phyloP scores from a whole-genome alignment of 2,888 invertebrate genomes.

The Tiliacea aurago region DNA sequence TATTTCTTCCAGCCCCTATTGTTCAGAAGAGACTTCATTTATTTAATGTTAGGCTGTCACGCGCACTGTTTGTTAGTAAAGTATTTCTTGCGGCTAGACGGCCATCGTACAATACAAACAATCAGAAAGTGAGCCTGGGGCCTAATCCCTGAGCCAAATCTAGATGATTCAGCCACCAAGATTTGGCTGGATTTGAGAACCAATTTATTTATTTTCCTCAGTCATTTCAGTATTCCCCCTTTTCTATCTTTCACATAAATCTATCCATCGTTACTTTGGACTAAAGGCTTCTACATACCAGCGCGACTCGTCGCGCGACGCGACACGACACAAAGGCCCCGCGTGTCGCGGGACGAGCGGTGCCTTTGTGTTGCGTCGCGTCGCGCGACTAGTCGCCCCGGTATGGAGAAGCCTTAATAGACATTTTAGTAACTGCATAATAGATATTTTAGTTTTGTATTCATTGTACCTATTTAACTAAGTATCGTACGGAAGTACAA shows the following conservation, averaged over 20 bases:
- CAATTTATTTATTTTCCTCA: not conserved
- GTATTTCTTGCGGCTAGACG: conserved; percentile 20
- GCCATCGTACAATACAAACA: conserved; percentile 5
- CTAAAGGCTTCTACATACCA: no score
- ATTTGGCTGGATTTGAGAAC: conserved; percentile 1
- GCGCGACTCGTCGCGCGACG: no score
- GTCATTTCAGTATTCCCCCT: not conserved
- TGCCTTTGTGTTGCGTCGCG: no score
- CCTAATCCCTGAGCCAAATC: not conserved
- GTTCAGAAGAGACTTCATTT: conserved; percentile 48
- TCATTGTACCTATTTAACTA: no score
- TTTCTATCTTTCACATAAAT: not conserved
- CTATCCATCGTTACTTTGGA: not conserved
- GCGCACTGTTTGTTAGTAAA: conserved; percentile 18
- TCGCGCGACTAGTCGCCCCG: no score
- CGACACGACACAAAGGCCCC: no score
- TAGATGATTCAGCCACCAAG: not conserved
- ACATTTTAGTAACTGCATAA: not conserved
- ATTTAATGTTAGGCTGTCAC: conserved; percentile 38
- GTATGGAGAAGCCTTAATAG: no score
- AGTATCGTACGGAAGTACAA: no score
- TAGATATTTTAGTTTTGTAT: not conserved
- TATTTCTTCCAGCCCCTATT: conserved; percentile 35
- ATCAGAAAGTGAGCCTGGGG: not conserved
- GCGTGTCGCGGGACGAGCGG: no score